phyloP scores from a whole-genome alignment of 2,113 vertebrate genomes.

The Atlantisia rogersi region DNA sequence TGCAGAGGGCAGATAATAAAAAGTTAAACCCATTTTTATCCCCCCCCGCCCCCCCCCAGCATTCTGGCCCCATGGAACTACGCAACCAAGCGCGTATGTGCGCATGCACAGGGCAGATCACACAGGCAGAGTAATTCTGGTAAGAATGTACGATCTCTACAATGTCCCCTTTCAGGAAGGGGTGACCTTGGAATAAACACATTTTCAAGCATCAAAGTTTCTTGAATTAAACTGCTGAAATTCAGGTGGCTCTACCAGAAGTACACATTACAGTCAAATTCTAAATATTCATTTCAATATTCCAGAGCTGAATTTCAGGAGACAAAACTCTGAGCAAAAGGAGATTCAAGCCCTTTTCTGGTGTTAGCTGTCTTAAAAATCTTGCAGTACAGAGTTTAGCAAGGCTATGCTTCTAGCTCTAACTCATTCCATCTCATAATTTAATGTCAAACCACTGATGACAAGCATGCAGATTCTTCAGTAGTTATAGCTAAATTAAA shows the following conservation, averaged over 20 bases:
- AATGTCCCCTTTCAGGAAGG: background rate
- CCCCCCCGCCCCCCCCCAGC: fast-evolving
- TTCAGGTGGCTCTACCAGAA: background rate
- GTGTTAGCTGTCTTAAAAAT: background rate
- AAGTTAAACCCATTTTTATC: background rate
- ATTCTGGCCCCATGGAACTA: background rate
- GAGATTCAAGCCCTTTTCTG: background rate
- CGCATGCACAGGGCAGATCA: background rate
- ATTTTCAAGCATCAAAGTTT: background rate
- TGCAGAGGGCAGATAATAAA: background rate
- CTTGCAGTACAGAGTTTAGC: background rate
- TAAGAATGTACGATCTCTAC: background rate
- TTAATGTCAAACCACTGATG: background rate
- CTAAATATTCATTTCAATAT: background rate
- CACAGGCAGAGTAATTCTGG: background rate
- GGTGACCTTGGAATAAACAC: background rate
- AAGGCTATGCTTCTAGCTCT: background rate
- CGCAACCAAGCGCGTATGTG: fast-evolving
- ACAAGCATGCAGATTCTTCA: background rate
- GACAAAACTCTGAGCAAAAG: background rate
- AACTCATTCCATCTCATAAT: background rate
- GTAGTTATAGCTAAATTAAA: background rate
- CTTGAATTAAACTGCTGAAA: background rate
- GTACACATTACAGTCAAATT: background rate
- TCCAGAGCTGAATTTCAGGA: background rate